Conservation (phyloP, 2,888 invertebrate genomes). For the Cephus pulcher region DNA sequence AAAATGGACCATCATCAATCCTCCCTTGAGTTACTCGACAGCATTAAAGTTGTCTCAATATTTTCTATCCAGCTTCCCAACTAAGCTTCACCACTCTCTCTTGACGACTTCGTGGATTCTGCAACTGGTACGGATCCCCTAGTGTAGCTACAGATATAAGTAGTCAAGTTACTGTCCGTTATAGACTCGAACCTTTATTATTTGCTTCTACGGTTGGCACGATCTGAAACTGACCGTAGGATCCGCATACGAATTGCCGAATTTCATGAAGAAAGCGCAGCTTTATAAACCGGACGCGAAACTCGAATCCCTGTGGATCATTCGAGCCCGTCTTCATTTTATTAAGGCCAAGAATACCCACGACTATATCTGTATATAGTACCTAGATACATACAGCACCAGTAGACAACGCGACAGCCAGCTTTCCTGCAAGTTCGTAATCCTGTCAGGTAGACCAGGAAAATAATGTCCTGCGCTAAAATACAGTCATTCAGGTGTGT, state of each 20-base stretch:
- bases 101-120: not conserved
- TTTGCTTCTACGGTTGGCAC: not conserved
- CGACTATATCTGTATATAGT: not conserved
- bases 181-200: not conserved
- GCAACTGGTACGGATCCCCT: not conserved
- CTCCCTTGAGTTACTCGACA: not conserved
- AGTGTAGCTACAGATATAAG: not conserved
- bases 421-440: not conserved
- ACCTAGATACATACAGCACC: not conserved
- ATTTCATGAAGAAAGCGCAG: not conserved
- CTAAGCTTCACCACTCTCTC: not conserved
- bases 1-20: not conserved
- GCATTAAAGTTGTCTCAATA: not conserved
- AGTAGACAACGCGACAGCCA: no score
- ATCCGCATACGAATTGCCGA: not conserved
- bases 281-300: not conserved
- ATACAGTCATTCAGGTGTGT: not conserved
- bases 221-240: not conserved
- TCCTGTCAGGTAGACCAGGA: not conserved
- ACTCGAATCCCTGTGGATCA: not conserved
- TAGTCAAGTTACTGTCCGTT: not conserved
- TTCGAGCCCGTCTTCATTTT: not conserved
- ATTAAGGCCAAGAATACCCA: not conserved
- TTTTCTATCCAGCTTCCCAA: not conserved
- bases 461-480: not conserved